phyloP scores from a whole-genome alignment of 2,888 invertebrate genomes.

The Epinotia ramella region DNA sequence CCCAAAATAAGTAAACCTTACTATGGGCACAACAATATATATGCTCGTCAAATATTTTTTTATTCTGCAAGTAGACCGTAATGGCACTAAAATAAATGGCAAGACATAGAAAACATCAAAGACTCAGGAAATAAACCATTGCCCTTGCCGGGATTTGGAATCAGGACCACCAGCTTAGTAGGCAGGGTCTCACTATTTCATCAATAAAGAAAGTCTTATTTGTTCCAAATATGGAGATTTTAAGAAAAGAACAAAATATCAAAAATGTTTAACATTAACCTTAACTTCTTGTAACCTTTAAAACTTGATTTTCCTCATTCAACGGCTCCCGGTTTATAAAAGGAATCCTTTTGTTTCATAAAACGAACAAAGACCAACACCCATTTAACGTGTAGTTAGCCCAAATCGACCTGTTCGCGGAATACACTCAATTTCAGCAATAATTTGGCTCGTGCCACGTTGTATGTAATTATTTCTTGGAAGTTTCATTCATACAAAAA shows the following conservation, averaged over 20 bases:
- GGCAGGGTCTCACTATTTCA: too few relatives aligned
- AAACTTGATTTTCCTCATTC: conserved; percentile 19
- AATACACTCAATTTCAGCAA: conserved; percentile 57
- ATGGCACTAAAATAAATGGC: too few relatives aligned
- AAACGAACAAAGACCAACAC: conserved; percentile 16
- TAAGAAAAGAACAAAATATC: neutral
- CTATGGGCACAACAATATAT: too few relatives aligned
- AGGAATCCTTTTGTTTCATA: conserved; percentile 10
- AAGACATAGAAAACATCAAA: too few relatives aligned
- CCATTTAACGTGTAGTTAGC: conserved; percentile 27
- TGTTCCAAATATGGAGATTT: neutral
- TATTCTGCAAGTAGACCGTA: too few relatives aligned
- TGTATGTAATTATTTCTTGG: conserved; percentile 28
- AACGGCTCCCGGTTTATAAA: neutral
- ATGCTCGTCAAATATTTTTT: too few relatives aligned
- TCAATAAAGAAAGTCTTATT: neutral
- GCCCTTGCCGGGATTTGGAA: too few relatives aligned
- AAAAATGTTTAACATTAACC: neutral
- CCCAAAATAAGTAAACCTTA: too few relatives aligned
- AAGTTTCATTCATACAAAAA: conserved; percentile 41
- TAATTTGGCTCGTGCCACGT: conserved; percentile 55
- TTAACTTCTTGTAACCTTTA: conserved; percentile 19
- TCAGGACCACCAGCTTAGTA: too few relatives aligned
- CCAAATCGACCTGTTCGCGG: conserved; percentile 59
- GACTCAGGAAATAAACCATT: too few relatives aligned